Evolutionary conservation across 2,888 invertebrate genomes (phyloP), one percentile per base, ranked within the genome.

Genomic region (Athalia circularis): DNA sequence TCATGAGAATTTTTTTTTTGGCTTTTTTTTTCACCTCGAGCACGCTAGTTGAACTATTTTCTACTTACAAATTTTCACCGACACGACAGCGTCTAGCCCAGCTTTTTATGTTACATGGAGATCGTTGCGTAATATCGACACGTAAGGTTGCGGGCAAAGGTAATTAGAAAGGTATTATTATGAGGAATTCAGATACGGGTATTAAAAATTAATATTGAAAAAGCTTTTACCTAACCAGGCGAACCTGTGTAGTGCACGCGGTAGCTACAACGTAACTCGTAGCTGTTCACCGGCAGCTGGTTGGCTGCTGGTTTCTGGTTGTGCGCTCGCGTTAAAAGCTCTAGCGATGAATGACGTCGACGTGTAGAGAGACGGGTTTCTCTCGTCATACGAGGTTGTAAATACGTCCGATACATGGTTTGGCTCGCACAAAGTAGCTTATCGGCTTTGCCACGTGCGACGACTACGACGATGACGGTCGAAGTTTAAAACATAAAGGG

Each of bases 381-480:
- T 45, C 57, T 45, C 57, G 59, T 72, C 72, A 72, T 59, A 72
- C 57, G 57, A 47, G 72, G 45, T 59, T 72, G 59, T 72, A 59
- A 72, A 72, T 59, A 47, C 72, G 72, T 72, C 72, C 72, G 72
- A 72, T 72, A 72, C 72, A 59, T 47, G 72, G 57, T 72, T 72
- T 47, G 59, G 72, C 59, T 72, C 59, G 72, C 72, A 72, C 72
- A 72, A 72, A 72, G 72, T 72, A 72, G 72, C 72, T 72, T 72
- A 72, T 72, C 72, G 72, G 72, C 72, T 72, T 59, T 72, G 59
- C 47, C 52, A 29, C 43, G 52, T 54, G 68, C 64, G 6, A 29
- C 52, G 54, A 29, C 11, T n/a, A 72, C 72, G 57, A 72, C 59
- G 72, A 15, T 72, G 59, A 11, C 48, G 67, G n/a, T 72, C 72